phyloP scores from a whole-genome alignment of 1,140 invertebrate species.

The Apolygus lucorum region DNA sequence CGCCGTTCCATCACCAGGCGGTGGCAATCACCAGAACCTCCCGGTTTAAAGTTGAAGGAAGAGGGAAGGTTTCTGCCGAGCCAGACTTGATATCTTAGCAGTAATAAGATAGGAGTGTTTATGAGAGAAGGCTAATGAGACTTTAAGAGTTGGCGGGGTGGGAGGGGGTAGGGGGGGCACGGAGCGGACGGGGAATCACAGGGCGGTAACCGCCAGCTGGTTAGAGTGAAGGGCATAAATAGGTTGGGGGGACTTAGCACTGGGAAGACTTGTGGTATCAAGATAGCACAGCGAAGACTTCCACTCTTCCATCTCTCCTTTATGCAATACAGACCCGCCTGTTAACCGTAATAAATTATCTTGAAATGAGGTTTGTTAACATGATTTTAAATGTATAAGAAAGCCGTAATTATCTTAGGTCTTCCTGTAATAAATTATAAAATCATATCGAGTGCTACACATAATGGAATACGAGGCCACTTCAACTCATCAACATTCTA shows the following conservation, averaged over 20 bases:
- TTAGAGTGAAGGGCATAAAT: constrained; percentile 2
- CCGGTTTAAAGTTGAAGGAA: neutral
- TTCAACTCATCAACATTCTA: no score
- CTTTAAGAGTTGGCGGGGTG: neutral
- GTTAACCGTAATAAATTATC: no score
- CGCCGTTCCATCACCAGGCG: constrained; percentile 17
- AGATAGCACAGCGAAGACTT: no score
- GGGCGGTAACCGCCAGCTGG: constrained; percentile 6
- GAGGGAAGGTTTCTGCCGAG: neutral
- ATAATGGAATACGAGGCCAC: no score
- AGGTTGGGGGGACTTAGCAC: neutral
- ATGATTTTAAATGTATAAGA: no score
- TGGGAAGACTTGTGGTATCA: neutral
- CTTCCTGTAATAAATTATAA: no score
- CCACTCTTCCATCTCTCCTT: no score
- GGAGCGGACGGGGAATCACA: neutral
- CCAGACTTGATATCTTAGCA: constrained; percentile 9
- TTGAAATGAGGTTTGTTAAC: no score
- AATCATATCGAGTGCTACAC: no score
- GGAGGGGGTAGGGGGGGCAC: neutral
- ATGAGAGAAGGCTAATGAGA: constrained; percentile 7
- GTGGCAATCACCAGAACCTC: neutral
- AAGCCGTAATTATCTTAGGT: no score
- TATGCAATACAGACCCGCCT: no score
- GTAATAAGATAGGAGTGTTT: neutral